Evolutionary conservation across 2,113 vertebrate species (phyloP), one percentile per base, ranked within the genome.

Genomic region (Leptobrachium ailaonicum): DNA sequence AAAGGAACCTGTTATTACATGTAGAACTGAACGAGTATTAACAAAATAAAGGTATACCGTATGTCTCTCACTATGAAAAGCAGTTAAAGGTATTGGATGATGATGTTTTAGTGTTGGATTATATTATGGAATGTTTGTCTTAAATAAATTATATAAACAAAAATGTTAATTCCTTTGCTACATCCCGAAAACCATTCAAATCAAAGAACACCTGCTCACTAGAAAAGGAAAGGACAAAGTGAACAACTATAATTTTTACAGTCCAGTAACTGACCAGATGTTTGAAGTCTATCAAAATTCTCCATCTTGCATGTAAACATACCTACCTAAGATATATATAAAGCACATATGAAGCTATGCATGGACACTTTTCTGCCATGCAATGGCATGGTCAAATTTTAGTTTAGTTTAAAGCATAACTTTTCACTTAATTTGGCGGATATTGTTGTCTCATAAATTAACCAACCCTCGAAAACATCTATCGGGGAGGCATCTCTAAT

Each of bases 401-500:
- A 58, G 3, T 6, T 11, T 11, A 60, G 4, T 60, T 45, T 40
- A 9, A 66, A 2, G 71, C n/a, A 14, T 47, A 67, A 80, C 60
- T 68, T 74, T 47, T 80, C 63, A 80, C 58, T 71, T 60, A 74
- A 47, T 80, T 74, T 66, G 8, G 69, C 62, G 66, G 72, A 80
- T 80, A 68, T 80, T 80, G 64, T 12, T 12, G 53, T 50, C 50
- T 60, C 79, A 75, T 80, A 75, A 80, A 75, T 80, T 74, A 75
- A 69, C 53, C 43, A 20, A 41, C 41, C 6, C 53, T 69, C 69
- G 66, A 92, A 89, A 83, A 92, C 91, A 90, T 92, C 88, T 89
- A 91, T 90, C 94, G 86, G 88, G 93, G 90, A 92, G 89, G 73
- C 83, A 88, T 86, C 89, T 86, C 82, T 85, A 88, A 90, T 93